phyloP scores from a whole-genome alignment of 2,797 vertebrate genomes.

The Sebastes hubbsi region DNA sequence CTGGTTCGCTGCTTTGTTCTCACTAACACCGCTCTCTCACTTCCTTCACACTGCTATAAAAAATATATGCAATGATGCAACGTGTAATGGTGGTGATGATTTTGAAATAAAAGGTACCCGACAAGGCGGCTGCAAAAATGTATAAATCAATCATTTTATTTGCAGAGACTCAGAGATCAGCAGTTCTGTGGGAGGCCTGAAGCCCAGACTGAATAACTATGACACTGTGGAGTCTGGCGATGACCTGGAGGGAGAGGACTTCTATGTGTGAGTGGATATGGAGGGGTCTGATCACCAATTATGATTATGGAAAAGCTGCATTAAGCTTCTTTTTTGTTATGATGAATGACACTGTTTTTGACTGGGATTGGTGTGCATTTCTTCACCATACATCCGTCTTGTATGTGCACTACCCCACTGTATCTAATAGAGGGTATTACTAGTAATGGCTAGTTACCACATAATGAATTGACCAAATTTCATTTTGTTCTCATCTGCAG shows the following conservation, averaged over 20 bases:
- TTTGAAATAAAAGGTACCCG: neutral
- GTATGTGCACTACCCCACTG: neutral
- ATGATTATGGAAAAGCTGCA: neutral
- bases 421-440: neutral
- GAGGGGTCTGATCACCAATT: neutral
- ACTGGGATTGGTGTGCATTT: neutral
- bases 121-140: neutral
- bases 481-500: conserved; percentile 44
- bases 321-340: neutral
- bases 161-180: conserved; percentile 78
- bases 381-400: neutral
- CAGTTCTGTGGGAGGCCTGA: conserved; percentile 66
- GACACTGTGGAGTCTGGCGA: conserved; percentile 88
- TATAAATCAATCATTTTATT: neutral
- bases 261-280: conserved; percentile 78
- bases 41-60: neutral
- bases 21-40: too few species aligned
- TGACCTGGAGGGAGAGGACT: conserved; percentile 87
- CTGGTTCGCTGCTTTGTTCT: too few species aligned
- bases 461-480: neutral
- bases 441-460: neutral
- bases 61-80: neutral
- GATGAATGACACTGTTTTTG: neutral
- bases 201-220: conserved; percentile 77
- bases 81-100: neutral